phyloP scores from a whole-genome alignment of 2,113 vertebrate species.

The Spermophilus dauricus region DNA sequence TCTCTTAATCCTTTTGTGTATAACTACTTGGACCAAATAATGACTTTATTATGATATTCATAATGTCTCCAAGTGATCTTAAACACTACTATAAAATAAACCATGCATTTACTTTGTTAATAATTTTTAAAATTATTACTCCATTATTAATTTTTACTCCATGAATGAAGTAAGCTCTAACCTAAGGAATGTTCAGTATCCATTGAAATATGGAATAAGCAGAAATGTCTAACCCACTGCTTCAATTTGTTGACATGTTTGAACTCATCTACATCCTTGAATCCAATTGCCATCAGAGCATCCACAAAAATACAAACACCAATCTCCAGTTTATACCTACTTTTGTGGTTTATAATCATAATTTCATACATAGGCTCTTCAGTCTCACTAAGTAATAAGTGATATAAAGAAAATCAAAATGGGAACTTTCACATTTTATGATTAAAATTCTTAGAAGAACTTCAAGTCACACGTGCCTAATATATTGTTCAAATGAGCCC shows the following conservation, averaged over 20 bases:
- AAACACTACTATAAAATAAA: background rate
- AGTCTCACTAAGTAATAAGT: background rate
- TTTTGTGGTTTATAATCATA: background rate
- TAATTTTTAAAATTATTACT: background rate
- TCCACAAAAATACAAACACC: background rate
- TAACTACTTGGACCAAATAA: background rate
- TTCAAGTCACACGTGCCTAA: background rate
- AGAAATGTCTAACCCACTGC: background rate
- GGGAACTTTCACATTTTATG: background rate
- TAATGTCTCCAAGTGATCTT: background rate
- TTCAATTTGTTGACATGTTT: background rate
- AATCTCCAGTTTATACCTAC: background rate
- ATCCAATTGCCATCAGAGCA: background rate
- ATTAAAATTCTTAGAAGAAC: background rate
- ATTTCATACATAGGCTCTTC: background rate
- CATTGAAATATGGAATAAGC: constrained; percentile 26
- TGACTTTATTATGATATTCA: background rate
- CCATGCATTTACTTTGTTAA: background rate
- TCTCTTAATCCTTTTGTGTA: background rate
- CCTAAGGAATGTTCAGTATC: background rate
- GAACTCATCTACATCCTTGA: background rate
- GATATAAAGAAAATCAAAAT: background rate
- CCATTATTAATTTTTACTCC: no score
- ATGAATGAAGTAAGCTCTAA: background rate
- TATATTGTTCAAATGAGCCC: background rate